These are phyloP conservation scores for Drosophila bifasciata DNA, from an alignment of 1,140 invertebrate species.

Conservation along the genomic window DNA sequence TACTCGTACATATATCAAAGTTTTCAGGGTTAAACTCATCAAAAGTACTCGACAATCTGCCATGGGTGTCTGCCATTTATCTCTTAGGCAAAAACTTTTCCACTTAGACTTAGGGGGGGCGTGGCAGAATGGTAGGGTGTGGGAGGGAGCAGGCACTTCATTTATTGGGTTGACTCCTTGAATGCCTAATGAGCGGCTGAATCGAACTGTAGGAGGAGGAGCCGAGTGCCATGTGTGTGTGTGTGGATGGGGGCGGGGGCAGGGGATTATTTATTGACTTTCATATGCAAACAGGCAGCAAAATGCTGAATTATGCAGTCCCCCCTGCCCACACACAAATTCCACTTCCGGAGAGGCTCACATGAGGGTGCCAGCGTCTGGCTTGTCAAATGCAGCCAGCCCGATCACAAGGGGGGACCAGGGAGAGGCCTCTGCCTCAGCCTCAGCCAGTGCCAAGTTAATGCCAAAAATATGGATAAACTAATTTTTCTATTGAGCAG, in stretches of 20 bases:
- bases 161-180: constrained; percentile 56
- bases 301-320: constrained; percentile 64
- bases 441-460: constrained; percentile 50
- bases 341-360: neutral
- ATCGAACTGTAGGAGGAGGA: constrained; percentile 20
- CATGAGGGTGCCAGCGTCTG: constrained; percentile 45
- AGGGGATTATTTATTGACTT: constrained; percentile 79
- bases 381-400: constrained; percentile 57
- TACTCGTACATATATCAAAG: too few relatives aligned
- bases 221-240: constrained; percentile 3
- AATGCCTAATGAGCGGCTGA: constrained; percentile 72
- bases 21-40: too few relatives aligned
- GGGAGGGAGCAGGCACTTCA: constrained; percentile 26
- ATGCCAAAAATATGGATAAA: constrained; percentile 80
- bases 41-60: too few relatives aligned
- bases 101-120: too few relatives aligned
- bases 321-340: too few relatives aligned
- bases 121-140: too few relatives aligned
- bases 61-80: too few relatives aligned
- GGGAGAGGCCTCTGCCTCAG: neutral
- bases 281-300: constrained; percentile 76
- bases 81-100: too few relatives aligned
- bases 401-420: constrained; percentile 15
- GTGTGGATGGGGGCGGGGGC: constrained; percentile 16
- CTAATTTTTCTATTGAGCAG: constrained; percentile 72